Evolutionary conservation across 2,888 invertebrate genomes (phyloP), one percentile per base, ranked within the genome.

Genomic region (Griposia aprilina): DNA sequence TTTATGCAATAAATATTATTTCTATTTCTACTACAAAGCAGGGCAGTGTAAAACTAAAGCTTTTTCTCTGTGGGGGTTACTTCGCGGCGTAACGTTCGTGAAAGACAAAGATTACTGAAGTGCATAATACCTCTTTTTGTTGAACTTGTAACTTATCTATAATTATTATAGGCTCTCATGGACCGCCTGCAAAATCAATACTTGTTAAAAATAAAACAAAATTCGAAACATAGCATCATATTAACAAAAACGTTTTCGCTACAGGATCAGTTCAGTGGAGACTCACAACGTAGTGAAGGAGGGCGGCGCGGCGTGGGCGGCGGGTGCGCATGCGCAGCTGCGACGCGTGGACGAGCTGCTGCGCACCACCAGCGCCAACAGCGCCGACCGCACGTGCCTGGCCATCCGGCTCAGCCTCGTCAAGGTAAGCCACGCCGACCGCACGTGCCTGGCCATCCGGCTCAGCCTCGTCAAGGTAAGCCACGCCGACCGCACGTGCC

Each of bases 351-450:
- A 93, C 85, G 96, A 97, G 83, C 95, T 98, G 87, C 94, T 98
- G 82, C 94, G 92, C 81, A 90, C 96, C 78, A 97, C 97, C 52
- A 95, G 97, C 80, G 97, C 98, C 80, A 97, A 97, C 95, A 97
- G 97, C 30, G 97, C 98, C 13, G 98, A 98, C 93, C 97, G 97
- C 89, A 97, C 97, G 70, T 97, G 97, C 74, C 96, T 98, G 73
- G 97, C 97, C 86, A 97, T 98, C 81, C 95, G 98, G 66, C 95
- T 98, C 85, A 97, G 97, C 80, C 97, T 97, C 90, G 97, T 98
- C 85, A 97, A 97, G 97, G 98, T 98, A 23, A 20, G 6, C 6
- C 52, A 17, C 52, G 20, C 98, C 11, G 98, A 98, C 93, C 97
- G 97, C 89, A 97, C 97, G 71, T 97, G 97, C 74, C 96, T 98